Evolutionary conservation across 2,113 vertebrate genomes (phyloP), one percentile per base, ranked within the genome.

Genomic region (Gnathonemus echidnorhynchus): DNA sequence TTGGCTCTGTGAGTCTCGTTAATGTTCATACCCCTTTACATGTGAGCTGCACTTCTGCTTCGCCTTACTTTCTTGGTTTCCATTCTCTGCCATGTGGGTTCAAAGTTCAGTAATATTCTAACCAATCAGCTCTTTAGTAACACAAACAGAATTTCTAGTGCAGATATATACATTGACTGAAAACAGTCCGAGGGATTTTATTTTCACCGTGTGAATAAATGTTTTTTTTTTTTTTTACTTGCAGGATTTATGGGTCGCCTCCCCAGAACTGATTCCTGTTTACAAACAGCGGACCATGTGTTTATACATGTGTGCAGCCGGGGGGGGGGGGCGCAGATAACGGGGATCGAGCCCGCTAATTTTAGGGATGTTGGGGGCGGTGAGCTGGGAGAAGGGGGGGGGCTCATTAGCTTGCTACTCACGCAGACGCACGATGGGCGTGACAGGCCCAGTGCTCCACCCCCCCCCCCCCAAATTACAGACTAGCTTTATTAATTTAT

Each of bases 371-470:
- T 17, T 31, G 10, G 86, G 50, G 11, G 4, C 0, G 1, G 27
- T 9, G n/a, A 4, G 49, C n/a, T 74, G 31, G 52, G 91, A 92
- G n/a, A 1, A 31, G n/a, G 27, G 94, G 11, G 0, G 95, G 92
- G 95, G 92, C 94, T 95, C 93, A 93, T 95, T 93, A 96, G 94
- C 92, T 89, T 87, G 90, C 91, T 88, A 90, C 92, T 94, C 94
- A 89, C 93, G 91, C 93, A 91, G 1, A 88, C 93, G 94, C 88
- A 85, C 91, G 92, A 94, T 93, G 94, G 94, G 86, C 5, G 91
- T 93, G 95, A 97, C 97, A 96, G 94, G 97, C 97, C 96, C 95
- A 95, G 93, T 94, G 93, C 91, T 95, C 93, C 90, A 89, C 93
- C 95, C 94, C 92, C 90, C 52, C 90, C 52, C 52, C 52, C 52